Conservation (phyloP, 2,113 vertebrate genomes). For the Orientallactaga bullata region DNA sequence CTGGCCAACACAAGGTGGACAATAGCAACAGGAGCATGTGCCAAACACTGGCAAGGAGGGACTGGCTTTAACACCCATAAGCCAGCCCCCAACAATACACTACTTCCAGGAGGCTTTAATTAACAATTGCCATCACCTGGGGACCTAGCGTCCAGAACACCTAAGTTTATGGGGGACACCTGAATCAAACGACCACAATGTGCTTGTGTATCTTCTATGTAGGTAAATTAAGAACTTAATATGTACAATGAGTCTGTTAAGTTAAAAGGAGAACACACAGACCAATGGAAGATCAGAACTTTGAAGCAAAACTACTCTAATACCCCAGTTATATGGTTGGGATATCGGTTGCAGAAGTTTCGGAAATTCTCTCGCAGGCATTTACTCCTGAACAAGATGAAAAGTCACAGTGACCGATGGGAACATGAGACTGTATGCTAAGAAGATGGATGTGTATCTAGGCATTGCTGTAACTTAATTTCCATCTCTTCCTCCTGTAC, state of each 20-base stretch:
- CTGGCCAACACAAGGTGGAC: too few species aligned
- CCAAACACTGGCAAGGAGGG: too few species aligned
- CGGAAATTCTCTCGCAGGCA: background rate
- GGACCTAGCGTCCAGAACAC: too few species aligned
- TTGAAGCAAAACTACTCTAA: background rate
- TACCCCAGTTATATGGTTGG: background rate
- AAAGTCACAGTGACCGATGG: background rate
- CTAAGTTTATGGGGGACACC: too few species aligned
- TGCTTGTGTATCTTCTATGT: background rate
- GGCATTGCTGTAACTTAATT: background rate
- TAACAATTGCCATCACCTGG: too few species aligned
- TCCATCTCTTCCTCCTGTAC: background rate
- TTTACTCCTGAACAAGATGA: background rate
- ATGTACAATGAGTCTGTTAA: too few species aligned
- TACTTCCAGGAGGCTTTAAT: too few species aligned
- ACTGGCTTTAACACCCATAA: too few species aligned
- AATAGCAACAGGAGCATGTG: too few species aligned
- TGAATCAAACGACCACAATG: too few species aligned
- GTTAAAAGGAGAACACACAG: too few species aligned
- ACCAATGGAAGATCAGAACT: background rate
- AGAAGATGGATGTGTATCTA: background rate
- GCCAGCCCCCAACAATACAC: too few species aligned
- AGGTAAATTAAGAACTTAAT: background rate
- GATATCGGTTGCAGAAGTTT: background rate
- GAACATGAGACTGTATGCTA: background rate